phyloP scores from a whole-genome alignment of 2,113 vertebrate genomes.

The Channa maculata region DNA sequence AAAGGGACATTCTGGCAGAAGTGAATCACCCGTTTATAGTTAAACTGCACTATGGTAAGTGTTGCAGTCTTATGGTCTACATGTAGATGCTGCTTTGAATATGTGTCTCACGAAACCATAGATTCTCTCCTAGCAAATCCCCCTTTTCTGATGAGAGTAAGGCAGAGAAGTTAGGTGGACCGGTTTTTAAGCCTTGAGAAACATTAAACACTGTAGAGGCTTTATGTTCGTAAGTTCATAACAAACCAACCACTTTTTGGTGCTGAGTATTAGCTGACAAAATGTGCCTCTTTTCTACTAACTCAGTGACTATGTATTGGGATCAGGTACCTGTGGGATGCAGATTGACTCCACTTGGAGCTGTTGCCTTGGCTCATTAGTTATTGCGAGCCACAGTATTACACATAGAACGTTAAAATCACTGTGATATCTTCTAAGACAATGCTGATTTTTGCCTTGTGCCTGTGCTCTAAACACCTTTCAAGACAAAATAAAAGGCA shows the following conservation, averaged over 20 bases:
- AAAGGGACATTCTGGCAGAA: conserved; percentile 96
- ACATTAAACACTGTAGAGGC: not conserved
- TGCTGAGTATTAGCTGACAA: not conserved
- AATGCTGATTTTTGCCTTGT: too few relatives aligned
- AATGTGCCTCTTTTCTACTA: not conserved
- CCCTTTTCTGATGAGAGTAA: not conserved
- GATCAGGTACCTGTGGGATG: not conserved
- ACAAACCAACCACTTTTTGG: not conserved
- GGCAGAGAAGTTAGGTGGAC: too few relatives aligned
- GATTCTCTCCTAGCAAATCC: not conserved
- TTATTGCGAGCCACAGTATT: too few relatives aligned
- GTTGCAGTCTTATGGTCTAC: not conserved
- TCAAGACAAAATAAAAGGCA: too few relatives aligned
- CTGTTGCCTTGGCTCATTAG: not conserved
- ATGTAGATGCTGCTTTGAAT: not conserved
- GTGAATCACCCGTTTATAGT: conserved; percentile 98
- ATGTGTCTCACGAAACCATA: not conserved
- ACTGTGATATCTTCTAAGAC: too few relatives aligned
- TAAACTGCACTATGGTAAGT: conserved; percentile 95
- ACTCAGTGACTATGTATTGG: not conserved
- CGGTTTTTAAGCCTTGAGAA: not conserved
- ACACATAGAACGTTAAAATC: too few relatives aligned
- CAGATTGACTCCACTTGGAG: not conserved
- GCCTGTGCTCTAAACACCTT: too few relatives aligned
- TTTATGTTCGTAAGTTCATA: not conserved